phyloP scores from a whole-genome alignment of 2,113 vertebrate genomes.

The Leucosticte australis region DNA sequence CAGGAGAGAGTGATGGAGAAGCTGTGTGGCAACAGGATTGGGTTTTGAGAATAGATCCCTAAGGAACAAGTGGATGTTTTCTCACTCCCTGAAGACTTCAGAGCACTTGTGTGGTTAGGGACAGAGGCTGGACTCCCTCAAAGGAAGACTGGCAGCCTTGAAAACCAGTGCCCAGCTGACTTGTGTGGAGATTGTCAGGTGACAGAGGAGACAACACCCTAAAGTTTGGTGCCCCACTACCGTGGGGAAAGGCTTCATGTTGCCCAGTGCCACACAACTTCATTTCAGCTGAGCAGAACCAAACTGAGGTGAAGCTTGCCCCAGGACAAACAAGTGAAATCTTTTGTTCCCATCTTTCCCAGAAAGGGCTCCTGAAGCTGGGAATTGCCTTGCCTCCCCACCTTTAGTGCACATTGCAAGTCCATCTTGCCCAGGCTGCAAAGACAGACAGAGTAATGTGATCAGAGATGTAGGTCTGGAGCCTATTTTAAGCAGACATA shows the following conservation, averaged over 20 bases:
- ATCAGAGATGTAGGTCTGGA: neutral
- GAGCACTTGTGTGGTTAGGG: neutral
- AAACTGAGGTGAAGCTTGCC: neutral
- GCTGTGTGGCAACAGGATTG: neutral
- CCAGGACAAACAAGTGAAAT: neutral
- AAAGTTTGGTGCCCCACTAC: neutral
- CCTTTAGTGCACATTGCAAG: neutral
- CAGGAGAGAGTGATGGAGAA: neutral
- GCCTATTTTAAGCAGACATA: neutral
- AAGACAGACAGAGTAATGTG: neutral
- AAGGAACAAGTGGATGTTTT: neutral
- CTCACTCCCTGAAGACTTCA: neutral
- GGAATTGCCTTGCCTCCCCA: neutral
- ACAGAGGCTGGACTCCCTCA: neutral
- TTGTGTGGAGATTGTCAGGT: neutral
- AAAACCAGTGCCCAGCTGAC: neutral
- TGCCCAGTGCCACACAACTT: neutral
- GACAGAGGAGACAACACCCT: rapidly evolving
- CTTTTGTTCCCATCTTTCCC: neutral
- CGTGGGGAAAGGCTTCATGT: neutral
- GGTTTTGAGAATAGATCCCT: neutral
- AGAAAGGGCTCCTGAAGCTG: neutral
- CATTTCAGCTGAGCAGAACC: neutral
- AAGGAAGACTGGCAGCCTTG: neutral
- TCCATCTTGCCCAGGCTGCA: neutral